Evolutionary conservation across 1,140 invertebrate genomes (phyloP), one percentile per base, ranked within the genome.

Genomic region (Sweltsa coloradensis): DNA sequence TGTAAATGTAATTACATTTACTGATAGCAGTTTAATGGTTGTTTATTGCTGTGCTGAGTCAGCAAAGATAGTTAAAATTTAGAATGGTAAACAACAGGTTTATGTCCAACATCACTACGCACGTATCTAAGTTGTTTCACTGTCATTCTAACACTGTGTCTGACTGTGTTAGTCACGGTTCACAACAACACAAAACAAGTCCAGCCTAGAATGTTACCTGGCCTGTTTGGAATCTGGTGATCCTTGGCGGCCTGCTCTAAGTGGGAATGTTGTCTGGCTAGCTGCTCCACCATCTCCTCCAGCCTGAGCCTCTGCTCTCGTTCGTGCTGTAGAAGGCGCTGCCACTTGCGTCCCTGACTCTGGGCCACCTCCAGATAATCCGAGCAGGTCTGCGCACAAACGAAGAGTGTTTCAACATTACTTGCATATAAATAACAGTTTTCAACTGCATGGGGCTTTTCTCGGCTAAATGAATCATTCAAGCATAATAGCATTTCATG

Each of bases 261-360:
- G 52, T 87, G 83, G 22, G 90, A 91, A 62, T 98, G 94, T 64
- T 99, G 95, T 53, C 89, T 79, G 2, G 96, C 96, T 37, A 99
- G 72, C 56, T 95, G 90, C 64, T 99, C 95, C 3, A 99, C 88
- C 68, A 99, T 90, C 59, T 97, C 92, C 65, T 99, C 93, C 34
- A 99, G 69, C n/a, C 88, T 74, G 55, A 85, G 72, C 55, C 93
- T 81, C 67, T 97, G 90, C 52, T 97, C 93, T 2, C 94, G 81
- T 60, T 98, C 95, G 62, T 96, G 86, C 52, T 95, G 85, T 41
- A 98, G 65, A 61, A 92, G 78, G 54, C 86, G 85, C 52, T 86
- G 85, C 87, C 93, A 91, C 54, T 93, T 88, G 34, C 83, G 78
- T 41, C 88, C 86, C 49, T 93, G 89, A 6, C 76, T 79, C 54